phyloP scores from a whole-genome alignment of 2,113 vertebrate genomes.

The Cebidichthys violaceus region DNA sequence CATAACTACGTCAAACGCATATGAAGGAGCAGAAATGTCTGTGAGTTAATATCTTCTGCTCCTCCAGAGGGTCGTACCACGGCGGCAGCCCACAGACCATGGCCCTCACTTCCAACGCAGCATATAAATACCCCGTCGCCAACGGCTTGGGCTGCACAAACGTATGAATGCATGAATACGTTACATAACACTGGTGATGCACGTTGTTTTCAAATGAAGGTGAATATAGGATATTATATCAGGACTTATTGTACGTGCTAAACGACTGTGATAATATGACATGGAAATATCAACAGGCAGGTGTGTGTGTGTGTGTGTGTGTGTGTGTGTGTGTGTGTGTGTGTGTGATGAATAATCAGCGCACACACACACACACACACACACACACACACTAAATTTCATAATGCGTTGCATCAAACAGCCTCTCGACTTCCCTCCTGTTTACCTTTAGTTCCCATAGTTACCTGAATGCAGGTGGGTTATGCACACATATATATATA shows the following conservation, averaged over 20 bases:
- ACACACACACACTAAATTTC: neutral
- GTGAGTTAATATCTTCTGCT: too few relatives aligned
- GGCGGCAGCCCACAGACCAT: conserved; percentile 86
- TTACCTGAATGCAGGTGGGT: neutral
- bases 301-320: neutral
- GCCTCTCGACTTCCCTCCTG: too few relatives aligned
- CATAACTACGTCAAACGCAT: neutral
- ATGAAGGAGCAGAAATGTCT: neutral
- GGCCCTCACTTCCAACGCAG: conserved; percentile 86
- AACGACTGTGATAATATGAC: too few relatives aligned
- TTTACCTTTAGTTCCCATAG: neutral
- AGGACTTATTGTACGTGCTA: too few relatives aligned
- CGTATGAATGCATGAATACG: conserved; percentile 65
- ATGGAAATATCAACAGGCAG: neutral
- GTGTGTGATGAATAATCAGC: neutral
- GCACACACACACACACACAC: neutral
- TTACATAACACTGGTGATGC: neutral
- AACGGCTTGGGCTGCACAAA: conserved; percentile 86
- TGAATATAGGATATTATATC: neutral
- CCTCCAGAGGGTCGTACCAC: conserved; percentile 91
- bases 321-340: neutral
- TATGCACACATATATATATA: too few relatives aligned
- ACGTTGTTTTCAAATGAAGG: neutral
- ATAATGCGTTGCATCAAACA: neutral
- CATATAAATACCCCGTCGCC: conserved; percentile 86